Evolutionary conservation across 2,888 invertebrate genomes (phyloP).

Genomic region (Mimachlamys varia): DNA sequence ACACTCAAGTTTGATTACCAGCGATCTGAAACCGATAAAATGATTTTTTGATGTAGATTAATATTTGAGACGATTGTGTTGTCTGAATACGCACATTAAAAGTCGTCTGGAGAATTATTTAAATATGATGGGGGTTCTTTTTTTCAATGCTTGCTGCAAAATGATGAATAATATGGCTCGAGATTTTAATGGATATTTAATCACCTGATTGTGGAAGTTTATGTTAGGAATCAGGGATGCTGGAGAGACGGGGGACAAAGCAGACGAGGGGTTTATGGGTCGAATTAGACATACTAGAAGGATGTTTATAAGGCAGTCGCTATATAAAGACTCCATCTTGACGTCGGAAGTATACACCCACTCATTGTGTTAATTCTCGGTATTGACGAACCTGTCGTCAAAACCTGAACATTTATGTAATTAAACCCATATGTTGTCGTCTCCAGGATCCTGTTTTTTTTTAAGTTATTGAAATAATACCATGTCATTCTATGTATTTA

Average conservation of each 20-base stretch:
- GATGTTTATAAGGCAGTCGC: not conserved
- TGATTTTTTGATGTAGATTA: slow-evolving; percentile 6
- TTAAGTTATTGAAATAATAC: too few relatives aligned
- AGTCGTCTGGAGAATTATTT: not conserved
- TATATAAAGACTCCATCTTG: too few relatives aligned
- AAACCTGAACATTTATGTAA: too few relatives aligned
- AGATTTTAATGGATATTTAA: not conserved
- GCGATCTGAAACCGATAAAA: not conserved
- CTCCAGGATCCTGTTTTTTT: too few relatives aligned
- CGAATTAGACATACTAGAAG: not conserved
- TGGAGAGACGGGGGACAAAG: not conserved
- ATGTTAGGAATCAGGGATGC: not conserved
- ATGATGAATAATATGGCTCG: not conserved
- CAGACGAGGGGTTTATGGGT: not conserved
- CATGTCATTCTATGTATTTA: too few relatives aligned
- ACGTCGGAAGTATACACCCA: too few relatives aligned
- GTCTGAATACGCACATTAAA: not conserved
- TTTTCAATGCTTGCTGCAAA: not conserved
- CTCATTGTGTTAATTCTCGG: too few relatives aligned
- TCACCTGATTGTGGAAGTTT: not conserved
- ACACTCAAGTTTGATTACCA: slow-evolving; percentile 3
- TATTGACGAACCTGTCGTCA: too few relatives aligned
- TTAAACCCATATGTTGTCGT: too few relatives aligned
- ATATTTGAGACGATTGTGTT: not conserved
- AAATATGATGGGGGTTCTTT: not conserved